Conservation (phyloP, 2,888 invertebrate species). For the Amphipyra berbera region DNA sequence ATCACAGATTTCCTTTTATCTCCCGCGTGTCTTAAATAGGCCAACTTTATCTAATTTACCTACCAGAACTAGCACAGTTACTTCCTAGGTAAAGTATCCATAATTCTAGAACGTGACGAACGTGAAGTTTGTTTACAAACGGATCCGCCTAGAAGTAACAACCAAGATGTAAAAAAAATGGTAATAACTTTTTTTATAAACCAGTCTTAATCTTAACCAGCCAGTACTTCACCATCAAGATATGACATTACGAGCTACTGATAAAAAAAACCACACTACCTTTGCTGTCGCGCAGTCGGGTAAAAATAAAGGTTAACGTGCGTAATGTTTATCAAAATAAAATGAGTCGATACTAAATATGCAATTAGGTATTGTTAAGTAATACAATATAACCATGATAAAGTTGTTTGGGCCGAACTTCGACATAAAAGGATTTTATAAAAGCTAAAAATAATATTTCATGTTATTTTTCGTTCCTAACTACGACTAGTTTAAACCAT, state of each 20-base stretch:
- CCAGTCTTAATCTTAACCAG: no score
- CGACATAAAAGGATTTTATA: background rate
- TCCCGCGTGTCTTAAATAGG: slow-evolving; percentile 43
- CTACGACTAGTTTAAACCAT: slow-evolving; percentile 45
- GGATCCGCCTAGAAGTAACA: no score
- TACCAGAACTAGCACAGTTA: slow-evolving; percentile 25
- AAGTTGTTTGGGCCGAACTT: background rate
- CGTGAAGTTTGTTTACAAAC: no score
- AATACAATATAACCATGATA: slow-evolving; percentile 16
- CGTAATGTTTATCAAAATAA: no score
- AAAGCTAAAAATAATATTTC: slow-evolving; percentile 11
- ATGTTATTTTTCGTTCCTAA: slow-evolving; percentile 12
- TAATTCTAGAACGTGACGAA: slow-evolving; percentile 12
- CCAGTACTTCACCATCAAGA: no score
- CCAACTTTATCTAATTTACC: slow-evolving; percentile 22
- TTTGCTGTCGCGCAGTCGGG: no score
- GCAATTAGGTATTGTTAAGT: background rate
- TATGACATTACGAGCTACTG: no score
- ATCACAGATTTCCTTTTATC: slow-evolving; percentile 47
- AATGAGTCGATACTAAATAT: no score
- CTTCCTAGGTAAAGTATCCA: slow-evolving; percentile 16
- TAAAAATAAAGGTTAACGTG: no score
- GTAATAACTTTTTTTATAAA: no score
- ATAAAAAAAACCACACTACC: no score
- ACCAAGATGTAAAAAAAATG: no score